Conservation (phyloP, 2,888 invertebrate genomes). For the Saturnia pavonia region DNA sequence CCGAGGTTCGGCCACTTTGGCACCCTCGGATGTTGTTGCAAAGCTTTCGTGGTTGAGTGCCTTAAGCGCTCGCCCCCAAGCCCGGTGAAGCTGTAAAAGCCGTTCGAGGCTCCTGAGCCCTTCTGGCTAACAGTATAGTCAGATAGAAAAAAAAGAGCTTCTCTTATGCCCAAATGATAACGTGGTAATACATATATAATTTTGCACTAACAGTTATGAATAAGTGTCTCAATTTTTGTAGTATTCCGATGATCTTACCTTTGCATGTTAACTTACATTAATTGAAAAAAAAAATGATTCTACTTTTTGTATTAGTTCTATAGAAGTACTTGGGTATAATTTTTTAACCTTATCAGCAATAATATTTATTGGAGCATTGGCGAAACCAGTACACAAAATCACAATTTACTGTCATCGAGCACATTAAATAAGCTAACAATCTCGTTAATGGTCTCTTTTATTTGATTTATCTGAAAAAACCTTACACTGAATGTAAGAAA, state of each 20-base stretch:
- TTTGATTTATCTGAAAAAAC: slow-evolving; percentile 23
- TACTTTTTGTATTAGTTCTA: neutral
- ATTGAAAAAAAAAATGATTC: neutral
- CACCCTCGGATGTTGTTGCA: too few relatives aligned
- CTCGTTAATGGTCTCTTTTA: slow-evolving; percentile 24
- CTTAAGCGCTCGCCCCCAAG: too few relatives aligned
- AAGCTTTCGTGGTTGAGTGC: too few relatives aligned
- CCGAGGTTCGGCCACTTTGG: too few relatives aligned
- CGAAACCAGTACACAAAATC: neutral
- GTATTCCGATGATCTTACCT: too few relatives aligned
- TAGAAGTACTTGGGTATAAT: neutral
- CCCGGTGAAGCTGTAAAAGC: too few relatives aligned
- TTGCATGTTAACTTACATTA: too few relatives aligned
- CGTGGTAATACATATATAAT: neutral
- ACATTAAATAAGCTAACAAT: slow-evolving; percentile 21
- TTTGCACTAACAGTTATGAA: too few relatives aligned
- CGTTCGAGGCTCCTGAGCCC: too few relatives aligned
- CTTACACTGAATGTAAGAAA: slow-evolving; percentile 20
- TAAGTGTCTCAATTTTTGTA: neutral
- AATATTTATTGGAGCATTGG: neutral
- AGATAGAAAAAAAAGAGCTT: neutral
- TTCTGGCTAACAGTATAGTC: too few relatives aligned
- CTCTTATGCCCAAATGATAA: neutral
- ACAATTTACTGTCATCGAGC: slow-evolving; percentile 11
- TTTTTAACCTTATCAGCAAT: neutral